Conservation (phyloP, 1,140 invertebrate species). For the Zaprionus tsacasi region DNA sequence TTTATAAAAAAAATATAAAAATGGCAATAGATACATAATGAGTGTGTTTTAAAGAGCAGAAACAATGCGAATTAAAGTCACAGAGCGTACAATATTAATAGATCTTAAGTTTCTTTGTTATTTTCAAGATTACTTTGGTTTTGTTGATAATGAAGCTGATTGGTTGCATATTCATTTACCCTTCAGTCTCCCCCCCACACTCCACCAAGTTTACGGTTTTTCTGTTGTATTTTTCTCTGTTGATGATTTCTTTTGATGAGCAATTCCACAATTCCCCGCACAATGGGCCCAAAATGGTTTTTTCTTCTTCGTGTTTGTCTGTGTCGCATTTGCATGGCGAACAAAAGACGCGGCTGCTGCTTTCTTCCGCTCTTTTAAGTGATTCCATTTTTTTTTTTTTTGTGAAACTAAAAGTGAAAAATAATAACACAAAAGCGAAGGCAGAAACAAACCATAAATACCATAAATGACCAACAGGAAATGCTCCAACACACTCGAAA, state of each 20-base stretch:
- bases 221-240: constrained; percentile 20
- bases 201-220: constrained; percentile 17
- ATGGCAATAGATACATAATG: neutral
- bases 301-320: constrained; percentile 34
- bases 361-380: constrained; percentile 44
- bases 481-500: neutral
- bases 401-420: constrained; percentile 50
- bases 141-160: constrained; percentile 67
- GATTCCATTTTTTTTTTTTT: constrained; percentile 20
- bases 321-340: constrained; percentile 46
- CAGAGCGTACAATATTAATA: constrained; percentile 57
- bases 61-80: constrained; percentile 1
- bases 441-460: constrained; percentile 31
- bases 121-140: constrained; percentile 40
- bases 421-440: constrained; percentile 27
- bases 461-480: constrained; percentile 46
- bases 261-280: constrained; percentile 48
- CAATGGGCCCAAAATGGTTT: constrained; percentile 46
- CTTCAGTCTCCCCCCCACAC: neutral
- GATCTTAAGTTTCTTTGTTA: constrained; percentile 69
- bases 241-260: constrained; percentile 75
- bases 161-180: constrained; percentile 48
- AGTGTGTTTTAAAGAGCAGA: neutral
- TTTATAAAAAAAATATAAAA: too few species aligned
- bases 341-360: constrained; percentile 46